Evolutionary conservation across 2,888 invertebrate genomes (phyloP), one percentile per base, ranked within the genome.

Genomic region (Drosophila kokeensis): DNA sequence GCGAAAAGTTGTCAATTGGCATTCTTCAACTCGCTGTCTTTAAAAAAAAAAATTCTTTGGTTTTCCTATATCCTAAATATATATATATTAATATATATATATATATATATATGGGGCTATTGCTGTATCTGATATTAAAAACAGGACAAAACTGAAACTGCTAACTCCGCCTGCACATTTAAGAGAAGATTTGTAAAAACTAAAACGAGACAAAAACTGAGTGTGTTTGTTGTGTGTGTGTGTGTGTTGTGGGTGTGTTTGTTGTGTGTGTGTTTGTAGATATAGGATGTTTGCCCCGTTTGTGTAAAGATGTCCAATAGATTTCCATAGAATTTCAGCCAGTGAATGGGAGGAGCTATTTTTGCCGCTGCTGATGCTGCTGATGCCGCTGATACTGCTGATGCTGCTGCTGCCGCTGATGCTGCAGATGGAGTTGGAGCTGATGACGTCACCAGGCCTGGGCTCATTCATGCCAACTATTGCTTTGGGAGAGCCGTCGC

Each of bases 391-490:
- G n/a, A 6, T n/a, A n/a, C 40, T 1, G n/a, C 40, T 40, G 50
- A 11, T 13, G 32, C 34, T 21, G 34, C 21, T 24, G 24, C 2
- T 49, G 49, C 18, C 49, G 49, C 18, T 49, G 38, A 38, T 45
- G 45, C 24, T 45, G 45, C 21, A 15, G 21, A 15, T 45, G 45
- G 24, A 45, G 45, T 50, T 68, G 55, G 42, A 53, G 54, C 54
- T 62, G 49, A 24, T 29, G 27, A 15, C 52, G 54, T n/a, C 55
- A 29, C 49, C 40, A 7, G 36, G 40, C 52, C 59, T 57, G 11
- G 10, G 27, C 72, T 88, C 81, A 91, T 73, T 91, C 91, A 58
- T 64, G 69, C 74, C 79, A 78, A 34, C 70, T 78, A 8, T 53
- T 70, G 60, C 18, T 53, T 7, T 82, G 40, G 30, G 83, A 77